phyloP scores from a whole-genome alignment of 2,797 vertebrate genomes.

The Lindbergichthys nudifrons region DNA sequence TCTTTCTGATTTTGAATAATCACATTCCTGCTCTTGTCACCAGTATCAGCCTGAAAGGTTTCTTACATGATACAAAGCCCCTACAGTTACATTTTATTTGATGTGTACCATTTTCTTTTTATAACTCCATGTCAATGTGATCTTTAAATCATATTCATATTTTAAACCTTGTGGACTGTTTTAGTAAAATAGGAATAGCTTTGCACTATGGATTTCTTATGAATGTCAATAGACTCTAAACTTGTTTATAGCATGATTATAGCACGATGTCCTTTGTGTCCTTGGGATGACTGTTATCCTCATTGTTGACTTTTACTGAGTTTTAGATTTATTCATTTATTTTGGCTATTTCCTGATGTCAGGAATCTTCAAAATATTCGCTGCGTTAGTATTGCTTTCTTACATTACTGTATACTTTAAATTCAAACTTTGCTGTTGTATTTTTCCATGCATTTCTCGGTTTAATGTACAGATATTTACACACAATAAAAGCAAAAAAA shows the following conservation, averaged over 20 bases:
- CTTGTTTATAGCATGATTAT: constrained; percentile 49
- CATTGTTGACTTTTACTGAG: constrained; percentile 21
- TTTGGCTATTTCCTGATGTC: constrained; percentile 37
- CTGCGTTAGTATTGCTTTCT: constrained; percentile 41
- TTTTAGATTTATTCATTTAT: constrained; percentile 28
- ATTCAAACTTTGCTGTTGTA: constrained; percentile 38
- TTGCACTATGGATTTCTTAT: constrained; percentile 55
- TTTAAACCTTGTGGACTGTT: constrained; percentile 41
- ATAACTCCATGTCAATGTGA: constrained; percentile 28
- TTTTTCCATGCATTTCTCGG: constrained; percentile 57
- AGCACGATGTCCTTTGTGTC: constrained; percentile 31
- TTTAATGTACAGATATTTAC: constrained; percentile 67
- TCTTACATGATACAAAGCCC: constrained; percentile 9
- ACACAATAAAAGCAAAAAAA: constrained; percentile 66
- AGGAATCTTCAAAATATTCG: constrained; percentile 8
- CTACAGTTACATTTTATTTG: constrained; percentile 16
- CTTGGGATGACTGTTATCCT: not conserved
- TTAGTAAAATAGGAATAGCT: constrained; percentile 43
- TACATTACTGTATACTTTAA: constrained; percentile 47
- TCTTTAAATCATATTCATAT: constrained; percentile 28
- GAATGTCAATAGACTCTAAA: constrained; percentile 47
- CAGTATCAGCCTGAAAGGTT: constrained; percentile 14
- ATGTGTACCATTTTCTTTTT: constrained; percentile 31
- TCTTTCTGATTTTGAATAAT: not conserved
- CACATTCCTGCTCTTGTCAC: constrained; percentile 18